These are phyloP conservation scores for Mactra quadrangularis DNA, from an alignment of 1,140 invertebrate species.

Conservation along the genomic window DNA sequence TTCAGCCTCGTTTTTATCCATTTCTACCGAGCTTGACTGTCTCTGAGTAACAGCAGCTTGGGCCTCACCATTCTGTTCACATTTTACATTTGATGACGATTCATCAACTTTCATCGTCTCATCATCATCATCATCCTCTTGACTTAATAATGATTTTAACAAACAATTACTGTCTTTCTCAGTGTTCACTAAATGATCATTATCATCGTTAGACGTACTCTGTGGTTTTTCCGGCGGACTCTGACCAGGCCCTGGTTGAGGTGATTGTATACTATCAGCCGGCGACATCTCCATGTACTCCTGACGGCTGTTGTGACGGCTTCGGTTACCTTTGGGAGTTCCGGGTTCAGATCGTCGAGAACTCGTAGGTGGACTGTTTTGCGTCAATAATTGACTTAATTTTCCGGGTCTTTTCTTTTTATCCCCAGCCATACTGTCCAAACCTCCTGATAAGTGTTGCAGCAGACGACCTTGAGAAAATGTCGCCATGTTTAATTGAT, in stretches of 20 bases:
- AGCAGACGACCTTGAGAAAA: constrained; percentile 59
- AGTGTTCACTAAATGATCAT: constrained; percentile 69
- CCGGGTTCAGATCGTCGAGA: constrained; percentile 50
- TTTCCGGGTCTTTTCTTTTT: constrained; percentile 68
- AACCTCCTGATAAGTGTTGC: constrained; percentile 1
- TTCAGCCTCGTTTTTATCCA: constrained; percentile 81
- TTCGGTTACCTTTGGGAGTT: constrained; percentile 16
- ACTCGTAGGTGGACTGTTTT: constrained; percentile 49
- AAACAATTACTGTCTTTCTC: constrained; percentile 86
- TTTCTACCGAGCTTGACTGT: constrained; percentile 73
- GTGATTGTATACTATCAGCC: constrained; percentile 85
- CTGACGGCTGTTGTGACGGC: constrained; percentile 58
- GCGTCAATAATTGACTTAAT: constrained; percentile 75
- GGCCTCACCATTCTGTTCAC: constrained; percentile 46
- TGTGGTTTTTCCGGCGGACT: constrained; percentile 82
- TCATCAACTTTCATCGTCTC: constrained; percentile 56
- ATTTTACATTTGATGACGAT: constrained; percentile 59
- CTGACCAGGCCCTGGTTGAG: constrained; percentile 84
- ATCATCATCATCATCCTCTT: constrained; percentile 87
- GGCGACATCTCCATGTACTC: constrained; percentile 73
- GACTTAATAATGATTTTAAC: constrained; percentile 91
- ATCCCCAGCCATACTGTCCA: constrained; percentile 2
- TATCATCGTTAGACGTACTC: constrained; percentile 84
- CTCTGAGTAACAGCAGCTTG: constrained; percentile 39
- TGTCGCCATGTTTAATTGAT: constrained; percentile 38